phyloP scores from a whole-genome alignment of 2,113 vertebrate species.

The Rutilus rutilus region DNA sequence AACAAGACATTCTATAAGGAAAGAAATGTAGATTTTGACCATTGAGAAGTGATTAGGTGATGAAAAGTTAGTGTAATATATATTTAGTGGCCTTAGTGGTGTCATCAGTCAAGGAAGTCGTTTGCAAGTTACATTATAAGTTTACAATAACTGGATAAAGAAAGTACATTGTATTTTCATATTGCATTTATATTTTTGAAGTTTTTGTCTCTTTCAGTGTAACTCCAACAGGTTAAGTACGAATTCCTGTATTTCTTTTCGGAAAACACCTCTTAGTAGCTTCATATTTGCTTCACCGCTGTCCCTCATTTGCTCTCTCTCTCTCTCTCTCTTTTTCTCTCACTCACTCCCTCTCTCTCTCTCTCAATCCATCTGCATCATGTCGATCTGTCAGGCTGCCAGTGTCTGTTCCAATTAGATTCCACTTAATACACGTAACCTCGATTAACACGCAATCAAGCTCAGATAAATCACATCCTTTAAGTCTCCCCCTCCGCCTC shows the following conservation, averaged over 20 bases:
- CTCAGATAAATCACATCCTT: slow-evolving; percentile 87
- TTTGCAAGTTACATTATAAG: background rate
- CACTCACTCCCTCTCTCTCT: slow-evolving; percentile 57
- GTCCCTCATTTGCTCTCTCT: slow-evolving; percentile 24
- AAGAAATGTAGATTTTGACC: background rate
- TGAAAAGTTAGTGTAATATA: background rate
- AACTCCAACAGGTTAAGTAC: background rate
- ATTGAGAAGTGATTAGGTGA: background rate
- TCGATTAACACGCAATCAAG: slow-evolving; percentile 88
- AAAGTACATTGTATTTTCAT: background rate
- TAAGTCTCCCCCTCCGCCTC: slow-evolving; percentile 74
- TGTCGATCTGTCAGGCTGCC: slow-evolving; percentile 86
- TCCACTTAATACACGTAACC: slow-evolving; percentile 88
- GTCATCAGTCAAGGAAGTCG: background rate
- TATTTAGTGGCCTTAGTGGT: background rate
- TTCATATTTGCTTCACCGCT: slow-evolving; percentile 28
- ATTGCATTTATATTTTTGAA: background rate
- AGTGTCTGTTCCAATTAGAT: slow-evolving; percentile 89
- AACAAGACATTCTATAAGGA: background rate
- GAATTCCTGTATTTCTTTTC: slow-evolving; percentile 7
- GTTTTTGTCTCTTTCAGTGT: background rate
- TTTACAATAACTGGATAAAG: background rate
- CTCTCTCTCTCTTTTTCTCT: slow-evolving; percentile 11
- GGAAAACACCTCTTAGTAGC: slow-evolving; percentile 57
- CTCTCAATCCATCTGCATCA: slow-evolving; percentile 85